These are phyloP conservation scores for Entomobrya multifasciata DNA, from an alignment of 2,888 invertebrate species.

Conservation along the genomic window DNA sequence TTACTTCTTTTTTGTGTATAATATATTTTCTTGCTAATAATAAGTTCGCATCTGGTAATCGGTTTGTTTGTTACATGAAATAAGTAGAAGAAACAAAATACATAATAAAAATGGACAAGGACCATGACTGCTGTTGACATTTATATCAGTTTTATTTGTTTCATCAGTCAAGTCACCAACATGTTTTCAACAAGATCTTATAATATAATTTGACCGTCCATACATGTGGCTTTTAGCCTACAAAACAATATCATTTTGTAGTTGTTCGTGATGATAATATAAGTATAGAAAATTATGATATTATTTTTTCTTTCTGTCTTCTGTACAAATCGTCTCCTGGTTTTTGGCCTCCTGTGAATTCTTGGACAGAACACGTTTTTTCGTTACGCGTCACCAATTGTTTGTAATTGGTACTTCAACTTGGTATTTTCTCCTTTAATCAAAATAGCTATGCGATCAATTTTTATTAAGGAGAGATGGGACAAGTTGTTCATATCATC, in stretches of 20 bases:
- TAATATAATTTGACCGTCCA: slow-evolving; percentile 35
- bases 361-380: slow-evolving; percentile 37
- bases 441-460: not conserved
- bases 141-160: slow-evolving; percentile 57
- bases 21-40: too few relatives aligned
- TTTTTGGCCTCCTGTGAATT: slow-evolving; percentile 27
- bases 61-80: too few relatives aligned
- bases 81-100: too few relatives aligned
- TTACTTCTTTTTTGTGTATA: too few relatives aligned
- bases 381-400: slow-evolving; percentile 27
- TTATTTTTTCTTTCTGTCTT: not conserved
- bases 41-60: too few relatives aligned
- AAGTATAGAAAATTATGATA: not conserved
- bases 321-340: not conserved
- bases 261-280: slow-evolving; percentile 30
- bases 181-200: slow-evolving; percentile 4
- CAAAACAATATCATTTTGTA: slow-evolving; percentile 54
- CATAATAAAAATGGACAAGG: too few relatives aligned
- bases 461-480: not conserved
- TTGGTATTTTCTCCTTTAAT: not conserved
- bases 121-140: slow-evolving; percentile 60
- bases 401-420: slow-evolving; percentile 7
- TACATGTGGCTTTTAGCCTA: slow-evolving; percentile 39
- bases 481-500: slow-evolving; percentile 9
- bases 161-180: not conserved